Percentiles rank a stretch among this genome's conserved stretches.
These are phyloP conservation scores for Drosophila nigritarsus DNA, from an alignment of 2,888 invertebrate species.

Conservation along the genomic window DNA sequence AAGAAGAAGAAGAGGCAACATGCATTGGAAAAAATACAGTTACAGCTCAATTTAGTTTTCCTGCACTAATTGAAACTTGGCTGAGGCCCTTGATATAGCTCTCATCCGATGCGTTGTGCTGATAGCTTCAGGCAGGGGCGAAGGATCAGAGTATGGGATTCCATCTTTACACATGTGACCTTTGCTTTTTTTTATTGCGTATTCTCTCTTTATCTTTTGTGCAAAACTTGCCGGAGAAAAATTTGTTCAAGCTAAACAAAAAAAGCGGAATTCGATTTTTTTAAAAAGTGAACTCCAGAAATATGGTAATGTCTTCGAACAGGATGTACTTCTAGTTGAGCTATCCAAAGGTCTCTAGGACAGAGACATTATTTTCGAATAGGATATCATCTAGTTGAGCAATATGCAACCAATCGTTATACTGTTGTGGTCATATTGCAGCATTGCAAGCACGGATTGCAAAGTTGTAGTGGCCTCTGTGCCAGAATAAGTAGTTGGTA, in stretches of 20 bases:
- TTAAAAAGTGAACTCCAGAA: not conserved
- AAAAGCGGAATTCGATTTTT: not conserved
- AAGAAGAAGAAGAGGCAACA: not conserved
- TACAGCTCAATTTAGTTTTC: slow-evolving; percentile 72
- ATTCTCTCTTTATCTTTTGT: not conserved
- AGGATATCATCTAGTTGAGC: slow-evolving; percentile 15
- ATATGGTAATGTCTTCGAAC: not conserved
- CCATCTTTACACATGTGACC: slow-evolving; percentile 60
- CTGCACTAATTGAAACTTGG: slow-evolving; percentile 72
- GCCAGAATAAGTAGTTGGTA: slow-evolving; percentile 6
- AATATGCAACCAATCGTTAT: slow-evolving; percentile 5
- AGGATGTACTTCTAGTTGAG: not conserved
- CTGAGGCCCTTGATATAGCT: slow-evolving; percentile 35
- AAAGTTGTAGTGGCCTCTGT: slow-evolving; percentile 16
- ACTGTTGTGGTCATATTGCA: slow-evolving; percentile 48
- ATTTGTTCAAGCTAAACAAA: too few species aligned
- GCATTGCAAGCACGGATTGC: slow-evolving; percentile 46
- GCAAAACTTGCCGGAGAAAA: not conserved
- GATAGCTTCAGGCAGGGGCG: too few species aligned
- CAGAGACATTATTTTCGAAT: not conserved
- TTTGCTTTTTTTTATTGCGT: slow-evolving; percentile 12
- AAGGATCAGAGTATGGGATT: slow-evolving; percentile 31
- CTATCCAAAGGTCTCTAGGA: not conserved
- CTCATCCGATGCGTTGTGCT: not conserved
- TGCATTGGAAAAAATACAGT: slow-evolving; percentile 25